Base-by-base conservation (phyloP, 2,888 invertebrate genomes). In the Agrotis puta region DNA sequence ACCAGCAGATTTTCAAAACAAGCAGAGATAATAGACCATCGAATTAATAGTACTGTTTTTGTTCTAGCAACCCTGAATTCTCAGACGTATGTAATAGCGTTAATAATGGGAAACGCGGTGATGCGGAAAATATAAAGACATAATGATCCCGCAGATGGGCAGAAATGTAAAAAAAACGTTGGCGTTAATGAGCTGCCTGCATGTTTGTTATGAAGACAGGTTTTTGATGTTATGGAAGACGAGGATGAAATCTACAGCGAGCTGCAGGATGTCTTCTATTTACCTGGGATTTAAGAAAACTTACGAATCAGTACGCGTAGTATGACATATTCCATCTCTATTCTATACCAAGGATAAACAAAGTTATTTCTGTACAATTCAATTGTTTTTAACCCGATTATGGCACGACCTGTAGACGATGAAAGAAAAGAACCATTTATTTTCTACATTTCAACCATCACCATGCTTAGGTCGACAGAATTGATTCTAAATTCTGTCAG, bases 71-170 rank as follows among this genome's bases (percentile, higher is more conserved):
- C 82, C 82, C 78, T 78, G 78, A 81, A 64, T 70, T 33, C 58
- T 62, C 56, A 70, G 65, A 43, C 58, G 69, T 70, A 64, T 61
- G 66, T 81, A 85, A 75, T 76, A 47, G 68, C 64, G 66, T 67
- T 84, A 86, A 85, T 85, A 74, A 85, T 85, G 85, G 83, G 85
- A 82, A 82, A 73, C 77, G 68, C 83, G 51, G 67, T 82, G 85
- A 80, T 78, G 85, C 85, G 82, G 78, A 76, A 84, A 77, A 86
- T 73, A 84, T 80, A 73, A 84, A 84, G 70, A 78, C 72, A 58
- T 86, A 84, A 86, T 86, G 75, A 80, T 75, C 63, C 48, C 69
- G 9, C 65, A 74, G 65, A 83, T 72, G 66, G 56, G 20, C 47
- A 66, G 69, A 66, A 70, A 75, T 74, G 67, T 58, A 77, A 70